A percentile compares a stretch with the other conserved stretches of the same genome.
Evolutionary conservation across 2,113 vertebrate species (phyloP).

Genomic region (Brienomyrus longianalis): DNA sequence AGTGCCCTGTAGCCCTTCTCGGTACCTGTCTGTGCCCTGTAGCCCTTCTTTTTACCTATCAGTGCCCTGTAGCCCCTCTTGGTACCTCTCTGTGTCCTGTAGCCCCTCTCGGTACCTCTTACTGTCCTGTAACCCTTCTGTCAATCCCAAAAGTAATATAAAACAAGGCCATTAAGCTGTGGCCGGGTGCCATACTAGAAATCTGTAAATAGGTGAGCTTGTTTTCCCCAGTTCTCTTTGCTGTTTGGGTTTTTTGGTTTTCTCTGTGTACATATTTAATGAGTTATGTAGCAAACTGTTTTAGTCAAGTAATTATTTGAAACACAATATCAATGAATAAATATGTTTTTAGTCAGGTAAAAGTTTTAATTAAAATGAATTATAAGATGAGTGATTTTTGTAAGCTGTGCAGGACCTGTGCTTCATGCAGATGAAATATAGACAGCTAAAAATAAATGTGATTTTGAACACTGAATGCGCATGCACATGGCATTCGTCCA

Average conservation of each 20-base stretch:
- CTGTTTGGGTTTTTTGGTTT: slow-evolving; percentile 68
- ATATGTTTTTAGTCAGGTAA: neutral
- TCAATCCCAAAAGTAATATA: slow-evolving; percentile 35
- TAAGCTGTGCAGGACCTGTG: slow-evolving; percentile 50
- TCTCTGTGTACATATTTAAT: slow-evolving; percentile 76
- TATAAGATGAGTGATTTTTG: slow-evolving; percentile 48
- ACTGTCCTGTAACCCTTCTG: slow-evolving; percentile 7
- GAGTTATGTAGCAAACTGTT: slow-evolving; percentile 64
- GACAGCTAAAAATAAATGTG: slow-evolving; percentile 69
- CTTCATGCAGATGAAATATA: slow-evolving; percentile 60
- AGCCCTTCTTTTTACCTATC: neutral
- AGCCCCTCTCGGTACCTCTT: neutral
- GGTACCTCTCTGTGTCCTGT: slow-evolving; percentile 6
- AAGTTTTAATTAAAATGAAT: neutral
- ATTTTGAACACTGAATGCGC: slow-evolving; percentile 56
- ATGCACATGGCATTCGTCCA: neutral
- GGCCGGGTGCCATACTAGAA: slow-evolving; percentile 53
- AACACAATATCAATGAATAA: slow-evolving; percentile 20
- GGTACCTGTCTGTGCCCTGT: neutral
- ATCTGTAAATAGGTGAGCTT: slow-evolving; percentile 63
- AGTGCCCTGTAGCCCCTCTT: neutral
- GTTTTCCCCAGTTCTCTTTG: slow-evolving; percentile 56
- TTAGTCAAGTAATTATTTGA: slow-evolving; percentile 44
- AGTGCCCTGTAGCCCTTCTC: neutral
- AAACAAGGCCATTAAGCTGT: slow-evolving; percentile 49